Conservation (phyloP, 2,113 vertebrate genomes). For the Mystacornis crossleyi region DNA sequence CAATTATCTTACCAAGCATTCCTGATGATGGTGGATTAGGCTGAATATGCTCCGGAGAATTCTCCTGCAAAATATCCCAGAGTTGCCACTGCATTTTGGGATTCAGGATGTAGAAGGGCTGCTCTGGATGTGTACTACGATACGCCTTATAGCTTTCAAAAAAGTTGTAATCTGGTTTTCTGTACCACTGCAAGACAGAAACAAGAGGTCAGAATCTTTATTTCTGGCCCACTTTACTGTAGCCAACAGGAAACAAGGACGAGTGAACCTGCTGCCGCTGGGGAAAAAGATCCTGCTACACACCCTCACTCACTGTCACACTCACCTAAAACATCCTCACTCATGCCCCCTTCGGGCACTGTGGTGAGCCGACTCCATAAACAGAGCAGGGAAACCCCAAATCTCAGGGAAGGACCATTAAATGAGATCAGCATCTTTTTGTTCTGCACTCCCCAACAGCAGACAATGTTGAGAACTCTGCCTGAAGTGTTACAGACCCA, state of each 20-base stretch:
- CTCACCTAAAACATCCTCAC: not conserved
- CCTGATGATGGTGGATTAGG: constrained; percentile 84
- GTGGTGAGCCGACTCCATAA: not conserved
- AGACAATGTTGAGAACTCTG: not conserved
- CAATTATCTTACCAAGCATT: constrained; percentile 75
- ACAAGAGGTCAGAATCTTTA: not conserved
- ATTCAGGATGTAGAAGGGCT: constrained; percentile 82
- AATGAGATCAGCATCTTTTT: not conserved
- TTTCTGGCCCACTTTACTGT: not conserved
- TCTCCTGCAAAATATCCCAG: constrained; percentile 83
- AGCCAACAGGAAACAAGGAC: not conserved
- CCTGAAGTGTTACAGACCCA: not conserved
- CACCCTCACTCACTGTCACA: not conserved
- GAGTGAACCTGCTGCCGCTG: not conserved
- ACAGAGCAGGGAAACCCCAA: not conserved
- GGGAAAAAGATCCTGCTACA: not conserved
- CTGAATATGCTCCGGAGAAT: constrained; percentile 78
- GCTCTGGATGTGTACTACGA: constrained; percentile 64
- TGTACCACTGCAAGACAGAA: constrained; percentile 78
- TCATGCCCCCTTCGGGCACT: not conserved
- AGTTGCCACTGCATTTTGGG: constrained; percentile 83
- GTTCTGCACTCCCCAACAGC: not conserved
- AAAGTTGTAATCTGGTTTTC: constrained; percentile 79
- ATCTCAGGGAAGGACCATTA: not conserved
- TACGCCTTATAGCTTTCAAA: constrained; percentile 74